Base-by-base conservation (phyloP, 2,888 invertebrate genomes). In the Cheilosia vulpina region DNA sequence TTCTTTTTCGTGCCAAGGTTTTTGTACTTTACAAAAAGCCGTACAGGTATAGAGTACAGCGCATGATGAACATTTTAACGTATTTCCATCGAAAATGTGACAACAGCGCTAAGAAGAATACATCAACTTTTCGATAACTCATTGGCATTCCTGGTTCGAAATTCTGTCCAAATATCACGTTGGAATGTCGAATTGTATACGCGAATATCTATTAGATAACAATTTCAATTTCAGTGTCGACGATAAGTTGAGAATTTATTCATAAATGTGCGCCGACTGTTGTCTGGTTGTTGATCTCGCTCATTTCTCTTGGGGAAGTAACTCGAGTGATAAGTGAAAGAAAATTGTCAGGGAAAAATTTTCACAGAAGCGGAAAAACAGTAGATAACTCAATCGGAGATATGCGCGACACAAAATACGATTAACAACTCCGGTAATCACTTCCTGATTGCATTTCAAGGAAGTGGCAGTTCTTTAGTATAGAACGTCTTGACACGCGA, bases 131-230 rank as follows among this genome's bases (percentile, higher is more conserved):
- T 9, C 57, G 75, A 75, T 75, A 75, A 75, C 38, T 65, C 65
- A 75, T 63, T 57, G 21, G 45, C 55, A 75, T 75, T 75, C 38
- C 57, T 47, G 45, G 55, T 55, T 73, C 62, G 31, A 31, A 45
- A 55, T 73, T 55, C 34, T 41, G 45, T 57, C 47, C 24, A 57
- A 55, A 65, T 57, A 63, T 65, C 65, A 75, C 75, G 65, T 75
- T 57, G 45, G 21, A 55, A 38, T 17, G 34, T 24, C 24, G 17
- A 75, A 55, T 38, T 27, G 13, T 13, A 43, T 45, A 43, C 47
- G 57, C 63, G 65, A 73, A 63, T 66, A 66, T 66, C 66, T 66
- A 24, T 43, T 24, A 60, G 68, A 68, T 68, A 41, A 66, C 7
- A 41, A 41, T 7, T 7, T 19, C 52, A 27, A 41, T 7, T 7